phyloP scores from a whole-genome alignment of 1,140 invertebrate species.

The Glossosoma conforme region DNA sequence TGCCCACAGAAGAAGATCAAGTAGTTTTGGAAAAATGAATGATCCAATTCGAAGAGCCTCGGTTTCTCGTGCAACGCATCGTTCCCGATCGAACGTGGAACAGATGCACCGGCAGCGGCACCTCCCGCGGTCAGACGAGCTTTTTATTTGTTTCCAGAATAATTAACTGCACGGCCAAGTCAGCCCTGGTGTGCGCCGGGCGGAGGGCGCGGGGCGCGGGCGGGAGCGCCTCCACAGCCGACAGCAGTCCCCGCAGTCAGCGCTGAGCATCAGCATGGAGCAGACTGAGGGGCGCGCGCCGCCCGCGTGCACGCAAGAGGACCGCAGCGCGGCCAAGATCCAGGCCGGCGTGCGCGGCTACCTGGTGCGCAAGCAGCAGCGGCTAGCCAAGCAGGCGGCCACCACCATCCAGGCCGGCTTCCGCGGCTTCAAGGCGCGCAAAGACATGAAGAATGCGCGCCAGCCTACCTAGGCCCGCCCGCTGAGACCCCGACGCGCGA shows the following conservation, averaged over 20 bases:
- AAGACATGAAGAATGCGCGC: slow-evolving; percentile 38
- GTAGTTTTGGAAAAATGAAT: no score
- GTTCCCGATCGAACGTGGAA: no score
- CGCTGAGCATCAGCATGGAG: slow-evolving; percentile 13
- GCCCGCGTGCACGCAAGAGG: slow-evolving; percentile 39
- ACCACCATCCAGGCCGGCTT: slow-evolving; percentile 59
- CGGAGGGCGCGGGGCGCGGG: slow-evolving; percentile 6
- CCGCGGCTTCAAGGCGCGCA: slow-evolving; percentile 54
- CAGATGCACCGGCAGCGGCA: no score
- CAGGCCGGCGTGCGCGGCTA: slow-evolving; percentile 70
- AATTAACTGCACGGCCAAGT: not conserved
- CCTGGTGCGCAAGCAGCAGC: slow-evolving; percentile 59
- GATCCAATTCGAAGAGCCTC: no score
- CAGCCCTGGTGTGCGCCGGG: slow-evolving; percentile 4
- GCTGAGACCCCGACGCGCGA: not conserved
- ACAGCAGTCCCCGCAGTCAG: no score
- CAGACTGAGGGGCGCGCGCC: slow-evolving; percentile 1
- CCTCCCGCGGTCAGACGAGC: no score
- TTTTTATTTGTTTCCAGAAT: no score
- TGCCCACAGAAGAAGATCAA: no score
- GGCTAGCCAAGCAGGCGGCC: slow-evolving; percentile 51
- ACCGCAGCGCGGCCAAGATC: slow-evolving; percentile 67
- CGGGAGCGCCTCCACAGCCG: slow-evolving; percentile 6
- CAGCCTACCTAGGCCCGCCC: slow-evolving; percentile 12
- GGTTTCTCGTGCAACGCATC: no score